Evolutionary conservation across 1,140 invertebrate genomes (phyloP).

Genomic region (Dendroctonus ponderosae): DNA sequence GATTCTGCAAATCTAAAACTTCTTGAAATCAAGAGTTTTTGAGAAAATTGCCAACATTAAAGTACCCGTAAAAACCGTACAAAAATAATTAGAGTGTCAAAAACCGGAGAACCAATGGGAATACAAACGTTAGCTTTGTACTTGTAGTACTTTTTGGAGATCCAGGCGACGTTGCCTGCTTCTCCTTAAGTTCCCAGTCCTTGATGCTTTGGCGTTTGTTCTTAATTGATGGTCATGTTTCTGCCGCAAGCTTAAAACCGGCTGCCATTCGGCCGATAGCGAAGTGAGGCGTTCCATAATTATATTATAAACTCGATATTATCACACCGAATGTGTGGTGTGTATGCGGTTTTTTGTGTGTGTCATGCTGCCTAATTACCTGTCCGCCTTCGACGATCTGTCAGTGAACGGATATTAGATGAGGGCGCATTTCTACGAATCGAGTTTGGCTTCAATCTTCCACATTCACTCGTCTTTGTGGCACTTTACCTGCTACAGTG

Average conservation of each 20-base stretch:
- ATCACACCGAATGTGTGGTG: neutral
- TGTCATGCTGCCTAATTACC: neutral
- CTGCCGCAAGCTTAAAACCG: neutral
- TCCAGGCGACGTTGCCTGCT: neutral
- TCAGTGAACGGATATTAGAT: neutral
- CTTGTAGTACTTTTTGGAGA: too few species aligned
- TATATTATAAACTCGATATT: neutral
- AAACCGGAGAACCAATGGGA: too few species aligned
- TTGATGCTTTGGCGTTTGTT: neutral
- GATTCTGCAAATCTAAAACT: too few species aligned
- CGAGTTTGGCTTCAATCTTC: too few species aligned
- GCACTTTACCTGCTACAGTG: too few species aligned
- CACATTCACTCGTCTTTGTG: too few species aligned
- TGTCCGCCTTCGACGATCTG: slow-evolving; percentile 1
- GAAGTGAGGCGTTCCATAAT: neutral
- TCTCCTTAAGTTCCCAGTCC: neutral
- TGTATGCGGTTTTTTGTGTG: neutral
- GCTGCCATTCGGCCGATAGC: neutral
- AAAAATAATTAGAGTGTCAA: too few species aligned
- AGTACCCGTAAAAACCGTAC: too few species aligned
- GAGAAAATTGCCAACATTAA: too few species aligned
- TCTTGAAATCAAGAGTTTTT: too few species aligned
- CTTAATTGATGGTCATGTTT: neutral
- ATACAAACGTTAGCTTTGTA: too few species aligned
- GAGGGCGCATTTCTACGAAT: too few species aligned